These are phyloP conservation scores for Drosophila melanocephala DNA, from an alignment of 2,888 invertebrate species.

Conservation along the genomic window DNA sequence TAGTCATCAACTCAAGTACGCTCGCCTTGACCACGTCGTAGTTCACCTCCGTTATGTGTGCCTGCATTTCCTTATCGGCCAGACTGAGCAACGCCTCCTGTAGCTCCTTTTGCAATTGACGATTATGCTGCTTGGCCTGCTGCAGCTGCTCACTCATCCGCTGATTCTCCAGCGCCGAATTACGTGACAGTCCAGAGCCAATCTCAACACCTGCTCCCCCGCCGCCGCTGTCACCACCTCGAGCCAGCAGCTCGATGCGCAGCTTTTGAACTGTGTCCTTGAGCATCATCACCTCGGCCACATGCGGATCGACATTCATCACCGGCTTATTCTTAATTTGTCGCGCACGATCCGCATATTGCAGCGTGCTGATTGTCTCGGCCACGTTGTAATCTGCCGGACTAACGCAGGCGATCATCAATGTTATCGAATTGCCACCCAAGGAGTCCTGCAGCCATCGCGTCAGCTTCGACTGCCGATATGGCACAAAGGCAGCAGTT, in stretches of 20 bases:
- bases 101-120: constrained; percentile 89
- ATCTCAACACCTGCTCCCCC: neutral
- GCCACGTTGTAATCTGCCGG: constrained; percentile 95
- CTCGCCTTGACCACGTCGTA: constrained; percentile 89
- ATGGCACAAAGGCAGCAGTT: constrained; percentile 91
- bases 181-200: constrained; percentile 1
- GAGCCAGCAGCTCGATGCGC: constrained; percentile 87
- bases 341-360: constrained; percentile 94
- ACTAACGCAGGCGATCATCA: constrained; percentile 98
- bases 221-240: neutral
- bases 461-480: constrained; percentile 96
- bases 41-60: constrained; percentile 89
- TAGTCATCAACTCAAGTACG: constrained; percentile 87
- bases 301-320: constrained; percentile 93
- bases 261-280: constrained; percentile 91
- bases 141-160: constrained; percentile 31
- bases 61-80: constrained; percentile 90
- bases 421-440: constrained; percentile 96
- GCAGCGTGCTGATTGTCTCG: constrained; percentile 94
- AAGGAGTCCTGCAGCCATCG: constrained; percentile 96
- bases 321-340: constrained; percentile 96
- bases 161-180: neutral
- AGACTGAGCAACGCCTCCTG: constrained; percentile 89
- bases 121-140: constrained; percentile 86
- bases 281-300: constrained; percentile 91